Evolutionary conservation across 1,140 invertebrate species (phyloP).

Genomic region (Camponotus vicinus): DNA sequence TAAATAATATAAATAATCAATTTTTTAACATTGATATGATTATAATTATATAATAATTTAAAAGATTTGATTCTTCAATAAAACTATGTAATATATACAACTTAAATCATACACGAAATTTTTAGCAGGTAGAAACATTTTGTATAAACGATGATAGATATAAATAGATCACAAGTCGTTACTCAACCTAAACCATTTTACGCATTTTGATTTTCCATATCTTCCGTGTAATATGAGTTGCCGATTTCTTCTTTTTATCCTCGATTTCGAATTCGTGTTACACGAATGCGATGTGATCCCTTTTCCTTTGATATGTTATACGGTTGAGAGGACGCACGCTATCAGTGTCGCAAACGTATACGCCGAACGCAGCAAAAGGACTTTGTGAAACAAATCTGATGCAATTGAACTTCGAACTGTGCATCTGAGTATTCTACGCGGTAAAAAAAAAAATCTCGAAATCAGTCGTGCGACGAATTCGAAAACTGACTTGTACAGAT

Average conservation of each 20-base stretch:
- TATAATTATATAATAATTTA: not conserved
- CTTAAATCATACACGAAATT: not conserved
- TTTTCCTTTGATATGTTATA: slow-evolving; percentile 60
- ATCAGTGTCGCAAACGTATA: slow-evolving; percentile 58
- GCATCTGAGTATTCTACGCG: slow-evolving; percentile 37
- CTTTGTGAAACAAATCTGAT: slow-evolving; percentile 63
- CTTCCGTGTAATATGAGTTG: slow-evolving; percentile 44
- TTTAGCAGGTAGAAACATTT: not conserved
- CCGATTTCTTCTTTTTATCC: slow-evolving; percentile 32
- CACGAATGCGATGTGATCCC: slow-evolving; percentile 48
- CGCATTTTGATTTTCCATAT: slow-evolving; percentile 39
- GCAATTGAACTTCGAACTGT: slow-evolving; percentile 60
- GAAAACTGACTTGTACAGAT: slow-evolving; percentile 17
- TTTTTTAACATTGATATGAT: not conserved
- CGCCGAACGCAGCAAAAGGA: slow-evolving; percentile 39
- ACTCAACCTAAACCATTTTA: slow-evolving; percentile 25
- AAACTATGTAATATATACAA: not conserved
- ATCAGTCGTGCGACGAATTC: slow-evolving; percentile 11
- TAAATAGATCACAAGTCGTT: slow-evolving; percentile 20
- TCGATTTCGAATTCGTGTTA: slow-evolving; percentile 56
- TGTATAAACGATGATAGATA: not conserved
- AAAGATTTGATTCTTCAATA: not conserved
- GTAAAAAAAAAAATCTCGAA: slow-evolving; percentile 53
- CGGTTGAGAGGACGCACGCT: slow-evolving; percentile 48
- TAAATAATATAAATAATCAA: slow-evolving; percentile 1